A percentile compares a stretch with the other conserved stretches of the same genome.
Conservation (phyloP, 2,888 invertebrate genomes). For the Ceramica pisi region DNA sequence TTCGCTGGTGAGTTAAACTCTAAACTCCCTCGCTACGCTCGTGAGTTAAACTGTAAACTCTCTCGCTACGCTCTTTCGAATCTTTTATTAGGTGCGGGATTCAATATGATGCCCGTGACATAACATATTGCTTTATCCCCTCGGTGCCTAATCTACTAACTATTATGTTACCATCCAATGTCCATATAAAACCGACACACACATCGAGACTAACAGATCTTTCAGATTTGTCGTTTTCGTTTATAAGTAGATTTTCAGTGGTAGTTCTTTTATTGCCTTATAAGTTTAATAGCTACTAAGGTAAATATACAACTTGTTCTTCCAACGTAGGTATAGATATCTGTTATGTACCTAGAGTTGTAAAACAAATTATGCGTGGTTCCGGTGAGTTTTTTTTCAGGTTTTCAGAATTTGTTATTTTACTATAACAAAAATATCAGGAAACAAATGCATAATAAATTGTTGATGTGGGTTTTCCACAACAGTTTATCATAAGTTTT, state of each 20-base stretch:
- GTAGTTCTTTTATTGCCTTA: not conserved
- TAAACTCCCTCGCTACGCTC: no score
- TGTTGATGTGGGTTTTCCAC: slow-evolving; percentile 14
- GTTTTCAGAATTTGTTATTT: slow-evolving; percentile 5
- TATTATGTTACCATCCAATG: not conserved
- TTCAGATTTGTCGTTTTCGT: not conserved
- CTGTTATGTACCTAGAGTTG: not conserved
- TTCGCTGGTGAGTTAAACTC: no score
- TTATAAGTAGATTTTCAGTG: not conserved
- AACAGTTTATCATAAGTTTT: slow-evolving; percentile 18
- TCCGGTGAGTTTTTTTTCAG: not conserved
- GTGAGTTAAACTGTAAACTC: no score
- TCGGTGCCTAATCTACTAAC: no score
- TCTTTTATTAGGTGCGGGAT: no score
- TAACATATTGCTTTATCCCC: no score
- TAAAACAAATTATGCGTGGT: not conserved
- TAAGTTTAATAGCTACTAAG: not conserved
- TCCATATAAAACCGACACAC: not conserved
- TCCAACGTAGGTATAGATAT: not conserved
- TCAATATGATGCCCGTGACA: no score
- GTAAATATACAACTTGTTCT: not conserved
- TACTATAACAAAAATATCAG: not conserved
- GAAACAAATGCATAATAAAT: slow-evolving; percentile 14
- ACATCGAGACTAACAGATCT: no score
- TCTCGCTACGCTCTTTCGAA: no score